Evolutionary conservation across 2,888 invertebrate species (phyloP).

Genomic region (Caenorhabditis sulstoni): DNA sequence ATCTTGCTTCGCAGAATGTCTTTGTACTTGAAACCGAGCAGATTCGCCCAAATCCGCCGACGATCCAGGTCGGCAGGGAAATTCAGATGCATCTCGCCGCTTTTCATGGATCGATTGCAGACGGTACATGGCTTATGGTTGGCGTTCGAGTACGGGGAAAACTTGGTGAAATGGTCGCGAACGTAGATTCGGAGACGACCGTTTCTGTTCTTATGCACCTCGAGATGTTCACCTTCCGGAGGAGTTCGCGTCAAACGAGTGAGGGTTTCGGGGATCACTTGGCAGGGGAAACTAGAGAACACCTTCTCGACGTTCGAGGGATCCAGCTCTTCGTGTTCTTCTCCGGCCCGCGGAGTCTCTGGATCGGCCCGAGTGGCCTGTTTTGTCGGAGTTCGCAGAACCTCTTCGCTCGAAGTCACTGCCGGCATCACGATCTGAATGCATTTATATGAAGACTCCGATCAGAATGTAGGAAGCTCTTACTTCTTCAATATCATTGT

Average conservation of each 20-base stretch:
- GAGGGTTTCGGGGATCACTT: constrained; percentile 52
- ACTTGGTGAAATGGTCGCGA: constrained; percentile 16
- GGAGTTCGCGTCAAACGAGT: constrained; percentile 48
- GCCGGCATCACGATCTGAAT: constrained; percentile 22
- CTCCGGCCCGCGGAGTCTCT: not conserved
- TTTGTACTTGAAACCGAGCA: constrained; percentile 71
- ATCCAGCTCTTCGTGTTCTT: constrained; percentile 2
- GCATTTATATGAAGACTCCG: too few relatives aligned
- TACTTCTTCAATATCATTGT: too few relatives aligned
- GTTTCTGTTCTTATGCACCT: constrained; percentile 24
- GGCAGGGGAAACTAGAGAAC: constrained; percentile 53
- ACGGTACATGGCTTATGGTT: constrained; percentile 63
- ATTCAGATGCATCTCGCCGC: constrained; percentile 70
- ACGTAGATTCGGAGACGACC: constrained; percentile 43
- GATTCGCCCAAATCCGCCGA: constrained; percentile 70
- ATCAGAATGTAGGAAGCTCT: too few relatives aligned
- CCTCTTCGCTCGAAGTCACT: constrained; percentile 10
- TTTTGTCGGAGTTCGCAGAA: constrained; percentile 13
- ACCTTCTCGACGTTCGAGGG: constrained; percentile 10
- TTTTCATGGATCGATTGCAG: constrained; percentile 63
- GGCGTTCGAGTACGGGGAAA: constrained; percentile 38
- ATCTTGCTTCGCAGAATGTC: constrained; percentile 57
- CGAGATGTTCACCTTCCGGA: constrained; percentile 48
- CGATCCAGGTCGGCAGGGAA: constrained; percentile 72
- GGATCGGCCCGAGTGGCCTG: not conserved